Evolutionary conservation across 2,797 vertebrate genomes (phyloP), one percentile per base, ranked within the genome.

Genomic region (Etheostoma perlongum): DNA sequence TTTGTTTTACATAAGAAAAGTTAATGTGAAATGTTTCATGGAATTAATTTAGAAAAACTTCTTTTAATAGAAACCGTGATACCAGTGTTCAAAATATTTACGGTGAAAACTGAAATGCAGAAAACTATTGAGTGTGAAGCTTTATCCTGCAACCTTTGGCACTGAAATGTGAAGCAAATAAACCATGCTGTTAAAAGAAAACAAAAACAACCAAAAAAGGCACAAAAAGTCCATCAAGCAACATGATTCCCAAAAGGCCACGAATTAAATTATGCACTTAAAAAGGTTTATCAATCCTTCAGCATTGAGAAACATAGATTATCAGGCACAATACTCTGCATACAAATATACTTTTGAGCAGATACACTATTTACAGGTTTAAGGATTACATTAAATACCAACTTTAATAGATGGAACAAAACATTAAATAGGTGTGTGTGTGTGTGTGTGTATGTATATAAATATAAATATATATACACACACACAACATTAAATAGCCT

Each of bases 331-430:
- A 64, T 61, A 62, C 48, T 81, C 54, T 73, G 55, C 46, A 58
- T 69, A 82, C 71, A 90, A 67, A 85, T 78, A 76, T 13, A 71
- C 57, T 62, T 77, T 72, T 33, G 52, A 83, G 82, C 82, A 85
- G 81, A 76, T 72, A 79, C 61, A 88, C 19, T 91, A 92, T 93
- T 83, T 91, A 94, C 91, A 93, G 62, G 36, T 78, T 64, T 46
- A 74, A 66, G 62, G 47, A 74, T 72, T 65, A 82, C 66, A 82
- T 91, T 91, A 92, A 92, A 92, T 89, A 92, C 55, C 74, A 71
- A 82, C 74, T 87, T 85, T 84, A 88, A 90, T 89, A 88, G 64
- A 81, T 76, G 63, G 63, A 79, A 79, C 81, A 85, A 79, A 74
- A 71, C 76, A 81, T 91, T 88, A 84, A 88, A 30, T 30, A 30